phyloP scores from a whole-genome alignment of 2,797 vertebrate species.

The Peromyscus attwateri region DNA sequence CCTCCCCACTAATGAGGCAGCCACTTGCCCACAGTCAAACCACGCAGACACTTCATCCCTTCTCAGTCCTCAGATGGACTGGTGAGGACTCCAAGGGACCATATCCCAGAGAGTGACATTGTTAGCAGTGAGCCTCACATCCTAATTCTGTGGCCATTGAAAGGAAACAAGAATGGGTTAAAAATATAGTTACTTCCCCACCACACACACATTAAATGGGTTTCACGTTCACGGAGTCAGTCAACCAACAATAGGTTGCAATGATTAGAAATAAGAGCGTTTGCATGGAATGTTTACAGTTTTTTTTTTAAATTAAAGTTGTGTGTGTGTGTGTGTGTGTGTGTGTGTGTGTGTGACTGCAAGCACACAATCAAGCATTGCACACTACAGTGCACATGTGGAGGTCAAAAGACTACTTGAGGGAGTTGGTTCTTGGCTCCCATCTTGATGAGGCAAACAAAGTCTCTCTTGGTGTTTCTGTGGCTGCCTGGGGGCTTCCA shows the following conservation, averaged over 20 bases:
- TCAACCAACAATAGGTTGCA: neutral
- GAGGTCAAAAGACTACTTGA: neutral
- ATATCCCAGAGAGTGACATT: neutral
- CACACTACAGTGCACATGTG: neutral
- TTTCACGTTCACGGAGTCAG: neutral
- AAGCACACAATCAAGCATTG: too few relatives aligned
- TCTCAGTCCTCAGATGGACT: neutral
- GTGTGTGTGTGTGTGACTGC: neutral
- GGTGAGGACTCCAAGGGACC: neutral
- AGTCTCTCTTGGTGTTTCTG: neutral
- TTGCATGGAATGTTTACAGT: neutral
- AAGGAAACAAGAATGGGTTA: neutral
- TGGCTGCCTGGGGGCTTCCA: neutral
- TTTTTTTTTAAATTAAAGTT: neutral
- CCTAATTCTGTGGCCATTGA: too few relatives aligned
- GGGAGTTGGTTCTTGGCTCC: neutral
- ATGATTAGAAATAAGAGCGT: neutral
- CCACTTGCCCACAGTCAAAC: neutral
- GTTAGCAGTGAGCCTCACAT: neutral
- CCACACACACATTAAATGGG: too few relatives aligned
- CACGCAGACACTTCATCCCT: rapidly evolving
- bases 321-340: neutral
- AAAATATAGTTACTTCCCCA: neutral
- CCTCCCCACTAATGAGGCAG: neutral
- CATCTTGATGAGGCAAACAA: neutral